Evolutionary conservation across 2,888 invertebrate species (phyloP).

Genomic region (Drosophila percnosoma): DNA sequence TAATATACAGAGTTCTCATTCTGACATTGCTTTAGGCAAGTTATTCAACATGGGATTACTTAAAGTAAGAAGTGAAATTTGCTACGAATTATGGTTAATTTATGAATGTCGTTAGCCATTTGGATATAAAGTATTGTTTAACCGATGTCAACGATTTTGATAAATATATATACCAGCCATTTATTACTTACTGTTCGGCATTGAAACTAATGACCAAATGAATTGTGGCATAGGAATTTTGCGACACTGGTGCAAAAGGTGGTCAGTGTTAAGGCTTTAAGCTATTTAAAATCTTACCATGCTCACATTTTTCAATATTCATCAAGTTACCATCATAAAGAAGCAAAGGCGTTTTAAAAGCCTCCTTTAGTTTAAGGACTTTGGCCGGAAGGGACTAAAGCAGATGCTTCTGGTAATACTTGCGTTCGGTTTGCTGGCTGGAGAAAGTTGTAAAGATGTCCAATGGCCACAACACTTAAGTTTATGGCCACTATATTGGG

Average conservation of each 20-base stretch:
- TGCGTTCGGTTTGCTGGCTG: conserved; percentile 44
- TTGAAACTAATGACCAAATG: conserved; percentile 17
- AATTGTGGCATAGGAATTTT: conserved; percentile 46
- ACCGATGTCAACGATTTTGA: background rate
- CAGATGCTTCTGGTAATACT: background rate
- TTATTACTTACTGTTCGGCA: background rate
- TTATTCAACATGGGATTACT: background rate
- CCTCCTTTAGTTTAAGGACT: conserved; percentile 9
- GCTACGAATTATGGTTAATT: background rate
- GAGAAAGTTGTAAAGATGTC: conserved; percentile 69
- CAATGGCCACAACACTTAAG: conserved; percentile 69
- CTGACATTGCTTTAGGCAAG: background rate
- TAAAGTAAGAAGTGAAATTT: background rate
- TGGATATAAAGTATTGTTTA: background rate
- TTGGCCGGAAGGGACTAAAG: background rate
- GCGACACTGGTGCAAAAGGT: conserved; percentile 16
- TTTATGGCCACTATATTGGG: conserved; percentile 56
- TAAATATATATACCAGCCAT: background rate
- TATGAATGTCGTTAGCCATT: background rate
- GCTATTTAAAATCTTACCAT: conserved; percentile 27
- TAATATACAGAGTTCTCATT: background rate
- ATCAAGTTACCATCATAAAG: conserved; percentile 48
- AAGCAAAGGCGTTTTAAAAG: conserved; percentile 57
- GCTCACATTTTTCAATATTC: conserved; percentile 19
- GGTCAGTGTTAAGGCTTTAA: conserved; percentile 27